Evolutionary conservation across 2,797 vertebrate species (phyloP), one percentile per base, ranked within the genome.

Genomic region (Syngnathus acus): DNA sequence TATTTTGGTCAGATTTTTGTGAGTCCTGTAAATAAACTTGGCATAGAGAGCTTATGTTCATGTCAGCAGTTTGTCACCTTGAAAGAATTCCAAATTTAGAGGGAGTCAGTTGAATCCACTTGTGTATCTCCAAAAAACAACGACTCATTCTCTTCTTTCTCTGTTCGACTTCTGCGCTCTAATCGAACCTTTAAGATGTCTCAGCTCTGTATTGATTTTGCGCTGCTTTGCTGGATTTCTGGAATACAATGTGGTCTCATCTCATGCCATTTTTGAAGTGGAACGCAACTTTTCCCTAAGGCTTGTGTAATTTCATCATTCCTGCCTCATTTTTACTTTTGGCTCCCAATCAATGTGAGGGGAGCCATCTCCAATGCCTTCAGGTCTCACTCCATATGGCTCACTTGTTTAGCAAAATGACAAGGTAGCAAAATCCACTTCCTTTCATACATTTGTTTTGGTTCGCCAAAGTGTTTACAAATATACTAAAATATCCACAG

Each of bases 221-320:
- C 59, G 69, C 75, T 38, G 72, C 77, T 68, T 82, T 68, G 71
- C 70, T 77, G 82, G 80, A 84, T 88, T 84, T 86, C 77, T 86
- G 79, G 79, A 74, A 74, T 68, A 75, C 88, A 90, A 89, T 85
- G 87, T 86, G 81, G 78, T 84, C 81, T 86, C 75, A 70, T 79
- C 80, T 82, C 74, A 65, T 78, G 81, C 81, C 83, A 81, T 87
- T 83, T 69, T 83, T 75, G 68, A 72, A 86, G 78, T 78, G 76
- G 82, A 89, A 84, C 68, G 70, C 83, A 88, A 86, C 88, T 82
- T 85, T 84, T 81, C 81, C 76, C 79, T 76, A 81, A 82, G 84
- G 78, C 77, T 68, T 70, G 75, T 86, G 80, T 85, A 82, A 84
- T 87, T 89, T 81, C 82, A 85, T 82, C 85, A 80, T 68, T 74